Percentiles rank a stretch among this genome's conserved stretches.
Conservation (phyloP, 1,140 invertebrate species). For the Pectinophora gossypiella region DNA sequence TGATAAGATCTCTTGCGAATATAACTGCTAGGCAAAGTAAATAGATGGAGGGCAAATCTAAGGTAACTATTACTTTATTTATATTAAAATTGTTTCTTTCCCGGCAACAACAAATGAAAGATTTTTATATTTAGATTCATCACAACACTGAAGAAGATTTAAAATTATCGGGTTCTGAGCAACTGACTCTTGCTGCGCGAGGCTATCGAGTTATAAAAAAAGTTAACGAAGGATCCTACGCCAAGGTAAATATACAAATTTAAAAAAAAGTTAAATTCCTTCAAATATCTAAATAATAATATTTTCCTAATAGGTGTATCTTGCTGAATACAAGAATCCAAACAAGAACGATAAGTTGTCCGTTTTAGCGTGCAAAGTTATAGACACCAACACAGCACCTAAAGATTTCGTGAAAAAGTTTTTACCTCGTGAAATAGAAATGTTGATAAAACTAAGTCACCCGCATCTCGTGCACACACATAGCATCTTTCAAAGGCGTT, state of each 20-base stretch:
- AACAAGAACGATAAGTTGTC: slow-evolving; percentile 53
- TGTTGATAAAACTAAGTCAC: slow-evolving; percentile 82
- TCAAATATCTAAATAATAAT: no score
- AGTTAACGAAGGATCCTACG: slow-evolving; percentile 81
- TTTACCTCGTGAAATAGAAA: slow-evolving; percentile 84
- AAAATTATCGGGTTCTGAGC: slow-evolving; percentile 73
- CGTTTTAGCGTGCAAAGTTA: slow-evolving; percentile 82
- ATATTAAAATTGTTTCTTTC: no score
- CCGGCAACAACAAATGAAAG: no score
- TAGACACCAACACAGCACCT: slow-evolving; percentile 81
- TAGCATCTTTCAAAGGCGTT: slow-evolving; percentile 80
- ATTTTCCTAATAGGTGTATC: slow-evolving; percentile 57
- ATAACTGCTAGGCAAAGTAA: slow-evolving; percentile 41
- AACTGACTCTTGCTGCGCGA: slow-evolving; percentile 72
- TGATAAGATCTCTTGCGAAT: slow-evolving; percentile 59
- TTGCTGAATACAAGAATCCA: slow-evolving; percentile 60
- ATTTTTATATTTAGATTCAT: no score
- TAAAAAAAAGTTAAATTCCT: no score
- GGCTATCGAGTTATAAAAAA: slow-evolving; percentile 79
- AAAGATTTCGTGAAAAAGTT: slow-evolving; percentile 86
- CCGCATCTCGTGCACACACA: slow-evolving; percentile 84
- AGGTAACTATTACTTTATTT: slow-evolving; percentile 28
- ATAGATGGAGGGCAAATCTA: slow-evolving; percentile 56
- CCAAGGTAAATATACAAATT: slow-evolving; percentile 72
- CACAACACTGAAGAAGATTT: slow-evolving; percentile 44